A percentile compares a stretch with the other conserved stretches of the same genome.
These are phyloP conservation scores for Pandemis cinnamomeana DNA, from an alignment of 2,888 invertebrate genomes.

Conservation along the genomic window DNA sequence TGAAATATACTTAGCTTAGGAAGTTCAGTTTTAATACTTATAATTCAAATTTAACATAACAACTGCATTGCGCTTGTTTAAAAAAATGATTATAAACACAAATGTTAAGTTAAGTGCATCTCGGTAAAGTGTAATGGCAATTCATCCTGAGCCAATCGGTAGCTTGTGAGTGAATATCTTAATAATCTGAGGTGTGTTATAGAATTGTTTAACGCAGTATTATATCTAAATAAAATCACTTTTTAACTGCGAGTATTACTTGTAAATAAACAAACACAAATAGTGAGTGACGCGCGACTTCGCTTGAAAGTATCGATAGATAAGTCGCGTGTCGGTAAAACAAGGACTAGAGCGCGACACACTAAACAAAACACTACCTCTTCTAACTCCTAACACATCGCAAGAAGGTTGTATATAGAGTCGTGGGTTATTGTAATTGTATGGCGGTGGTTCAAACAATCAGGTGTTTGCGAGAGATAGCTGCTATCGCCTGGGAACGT, in stretches of 20 bases:
- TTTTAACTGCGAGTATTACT: slow-evolving; percentile 56
- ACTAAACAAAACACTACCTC: slow-evolving; percentile 44
- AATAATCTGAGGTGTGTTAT: too few relatives aligned
- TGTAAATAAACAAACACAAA: slow-evolving; percentile 72
- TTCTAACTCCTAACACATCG: slow-evolving; percentile 35
- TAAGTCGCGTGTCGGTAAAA: slow-evolving; percentile 73
- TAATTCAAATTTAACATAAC: too few relatives aligned
- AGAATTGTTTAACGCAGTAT: too few relatives aligned
- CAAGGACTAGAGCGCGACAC: slow-evolving; percentile 49
- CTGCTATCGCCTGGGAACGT: slow-evolving; percentile 82
- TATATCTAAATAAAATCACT: neutral
- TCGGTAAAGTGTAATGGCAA: too few relatives aligned
- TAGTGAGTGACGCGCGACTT: slow-evolving; percentile 75
- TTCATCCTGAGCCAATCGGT: too few relatives aligned
- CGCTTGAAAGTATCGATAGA: slow-evolving; percentile 76
- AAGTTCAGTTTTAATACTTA: too few relatives aligned
- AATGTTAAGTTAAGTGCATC: too few relatives aligned
- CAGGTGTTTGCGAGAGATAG: slow-evolving; percentile 82
- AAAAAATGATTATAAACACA: too few relatives aligned
- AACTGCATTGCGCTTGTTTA: too few relatives aligned
- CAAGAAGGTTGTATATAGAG: slow-evolving; percentile 46
- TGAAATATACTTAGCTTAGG: too few relatives aligned
- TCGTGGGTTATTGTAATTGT: slow-evolving; percentile 48
- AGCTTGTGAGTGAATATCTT: too few relatives aligned
- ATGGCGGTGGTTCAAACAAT: slow-evolving; percentile 78